Evolutionary conservation across 2,797 vertebrate species (phyloP).

Genomic region (Siniperca undulata): DNA sequence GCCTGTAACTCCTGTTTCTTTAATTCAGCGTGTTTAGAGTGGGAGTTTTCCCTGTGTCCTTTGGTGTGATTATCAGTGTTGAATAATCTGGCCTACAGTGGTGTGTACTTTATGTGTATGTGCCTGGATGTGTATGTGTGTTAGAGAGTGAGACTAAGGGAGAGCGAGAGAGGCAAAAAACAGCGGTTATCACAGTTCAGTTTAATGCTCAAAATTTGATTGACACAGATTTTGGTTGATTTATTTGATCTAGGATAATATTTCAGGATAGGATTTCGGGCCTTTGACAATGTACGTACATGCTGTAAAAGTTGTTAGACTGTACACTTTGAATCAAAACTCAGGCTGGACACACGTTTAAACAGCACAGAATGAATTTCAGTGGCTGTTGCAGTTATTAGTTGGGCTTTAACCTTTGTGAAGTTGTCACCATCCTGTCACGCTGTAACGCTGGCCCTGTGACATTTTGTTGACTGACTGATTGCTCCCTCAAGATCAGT

Average conservation of each 20-base stretch:
- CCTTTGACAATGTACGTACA: constrained; percentile 20
- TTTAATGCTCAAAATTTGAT: constrained; percentile 61
- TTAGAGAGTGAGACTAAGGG: constrained; percentile 28
- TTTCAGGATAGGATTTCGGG: constrained; percentile 21
- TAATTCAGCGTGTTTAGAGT: constrained; percentile 79
- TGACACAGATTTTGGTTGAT: constrained; percentile 50
- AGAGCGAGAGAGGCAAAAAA: constrained; percentile 18
- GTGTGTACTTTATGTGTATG: constrained; percentile 51
- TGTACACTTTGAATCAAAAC: constrained; percentile 51
- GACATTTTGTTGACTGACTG: constrained; percentile 87
- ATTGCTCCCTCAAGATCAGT: constrained; percentile 79
- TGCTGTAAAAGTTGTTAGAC: constrained; percentile 34
- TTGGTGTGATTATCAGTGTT: constrained; percentile 75
- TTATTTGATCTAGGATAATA: constrained; percentile 56
- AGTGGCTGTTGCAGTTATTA: constrained; percentile 74
- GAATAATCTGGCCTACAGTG: constrained; percentile 74
- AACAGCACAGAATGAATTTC: constrained; percentile 46
- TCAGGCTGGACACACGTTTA: constrained; percentile 17
- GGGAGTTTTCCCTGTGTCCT: constrained; percentile 81
- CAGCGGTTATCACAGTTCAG: constrained; percentile 53
- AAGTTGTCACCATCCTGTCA: constrained; percentile 79
- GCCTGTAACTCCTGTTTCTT: constrained; percentile 78
- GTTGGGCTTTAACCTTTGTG: constrained; percentile 83
- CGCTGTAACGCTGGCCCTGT: constrained; percentile 82
- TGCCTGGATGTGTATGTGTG: constrained; percentile 9